These are phyloP conservation scores for Corbicula japonica DNA, from an alignment of 2,888 invertebrate species.

Conservation along the genomic window DNA sequence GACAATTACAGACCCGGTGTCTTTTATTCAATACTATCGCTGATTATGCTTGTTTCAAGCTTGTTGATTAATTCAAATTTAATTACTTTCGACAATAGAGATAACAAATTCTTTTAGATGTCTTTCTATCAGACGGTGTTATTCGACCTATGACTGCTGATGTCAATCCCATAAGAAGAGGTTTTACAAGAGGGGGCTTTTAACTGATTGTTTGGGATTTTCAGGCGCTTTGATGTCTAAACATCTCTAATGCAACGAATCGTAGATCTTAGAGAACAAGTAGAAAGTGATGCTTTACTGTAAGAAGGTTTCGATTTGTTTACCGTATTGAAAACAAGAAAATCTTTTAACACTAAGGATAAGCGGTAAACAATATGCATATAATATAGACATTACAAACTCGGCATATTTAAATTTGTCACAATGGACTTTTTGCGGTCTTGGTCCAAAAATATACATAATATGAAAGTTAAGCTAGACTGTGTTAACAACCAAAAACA, in stretches of 20 bases:
- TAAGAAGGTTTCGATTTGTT: no score
- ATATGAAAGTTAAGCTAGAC: no score
- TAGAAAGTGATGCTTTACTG: no score
- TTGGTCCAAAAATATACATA: no score
- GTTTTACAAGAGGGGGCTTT: slow-evolving; percentile 18
- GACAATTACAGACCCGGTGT: slow-evolving; percentile 63
- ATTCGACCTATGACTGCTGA: slow-evolving; percentile 33
- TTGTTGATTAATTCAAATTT: slow-evolving; percentile 82
- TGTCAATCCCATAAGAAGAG: slow-evolving; percentile 28
- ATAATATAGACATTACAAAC: no score
- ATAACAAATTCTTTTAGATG: slow-evolving; percentile 45
- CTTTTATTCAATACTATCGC: slow-evolving; percentile 69
- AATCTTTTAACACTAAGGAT: no score
- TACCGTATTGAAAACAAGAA: no score
- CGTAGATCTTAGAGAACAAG: neutral
- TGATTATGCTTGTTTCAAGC: slow-evolving; percentile 68
- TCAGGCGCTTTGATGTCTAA: slow-evolving; percentile 49
- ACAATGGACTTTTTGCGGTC: no score
- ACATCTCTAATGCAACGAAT: neutral
- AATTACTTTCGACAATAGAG: slow-evolving; percentile 75
- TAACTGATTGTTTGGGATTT: slow-evolving; percentile 44
- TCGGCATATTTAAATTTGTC: no score
- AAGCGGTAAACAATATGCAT: no score
- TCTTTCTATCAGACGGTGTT: slow-evolving; percentile 27
- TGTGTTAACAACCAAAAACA: no score